phyloP scores from a whole-genome alignment of 2,888 invertebrate genomes.

The Helobdella robusta region DNA sequence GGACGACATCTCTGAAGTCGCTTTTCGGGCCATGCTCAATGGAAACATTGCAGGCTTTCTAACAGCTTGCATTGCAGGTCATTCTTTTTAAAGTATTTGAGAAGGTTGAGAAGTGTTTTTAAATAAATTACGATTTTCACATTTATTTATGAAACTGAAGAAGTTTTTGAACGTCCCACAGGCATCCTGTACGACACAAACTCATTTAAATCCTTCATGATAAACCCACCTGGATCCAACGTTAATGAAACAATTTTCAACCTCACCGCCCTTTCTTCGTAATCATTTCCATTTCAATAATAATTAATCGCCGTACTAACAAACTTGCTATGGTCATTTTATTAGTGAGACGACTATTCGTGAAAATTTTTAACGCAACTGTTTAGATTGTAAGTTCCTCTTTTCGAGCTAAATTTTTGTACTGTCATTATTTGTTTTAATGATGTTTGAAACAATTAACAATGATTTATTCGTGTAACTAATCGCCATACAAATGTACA shows the following conservation, averaged over 20 bases:
- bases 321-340: too few species aligned
- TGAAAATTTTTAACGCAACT: too few species aligned
- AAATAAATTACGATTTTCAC: background rate
- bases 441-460: too few species aligned
- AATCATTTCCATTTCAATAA: too few species aligned
- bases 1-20: conserved; percentile 35
- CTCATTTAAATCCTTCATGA: conserved; percentile 11
- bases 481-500: too few species aligned
- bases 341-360: too few species aligned
- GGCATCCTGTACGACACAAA: conserved; percentile 17
- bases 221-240: background rate
- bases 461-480: too few species aligned
- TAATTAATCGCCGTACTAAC: too few species aligned
- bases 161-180: background rate
- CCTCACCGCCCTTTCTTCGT: background rate
- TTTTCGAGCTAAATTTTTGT: too few species aligned
- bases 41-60: conserved; percentile 36
- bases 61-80: conserved; percentile 37
- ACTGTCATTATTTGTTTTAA: too few species aligned
- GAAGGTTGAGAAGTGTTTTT: background rate
- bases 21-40: conserved; percentile 35
- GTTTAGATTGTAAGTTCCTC: too few species aligned
- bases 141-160: background rate
- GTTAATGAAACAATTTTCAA: background rate
- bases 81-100: too few species aligned